phyloP scores from a whole-genome alignment of 2,888 invertebrate species.

The Tuberolachnus salignus region DNA sequence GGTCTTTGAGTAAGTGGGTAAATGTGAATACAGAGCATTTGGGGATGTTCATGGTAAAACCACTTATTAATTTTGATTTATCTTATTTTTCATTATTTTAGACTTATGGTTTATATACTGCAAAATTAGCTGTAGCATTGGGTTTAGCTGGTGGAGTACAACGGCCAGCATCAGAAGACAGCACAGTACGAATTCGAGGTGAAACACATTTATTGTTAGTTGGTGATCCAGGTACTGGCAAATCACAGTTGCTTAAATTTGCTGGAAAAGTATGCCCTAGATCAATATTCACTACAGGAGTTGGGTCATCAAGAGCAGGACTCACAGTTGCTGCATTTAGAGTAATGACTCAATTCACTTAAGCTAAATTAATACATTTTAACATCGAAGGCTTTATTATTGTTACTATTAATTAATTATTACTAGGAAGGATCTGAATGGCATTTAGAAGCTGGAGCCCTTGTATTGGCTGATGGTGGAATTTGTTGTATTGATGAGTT shows the following conservation, averaged over 20 bases:
- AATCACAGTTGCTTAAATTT: slow-evolving; percentile 81
- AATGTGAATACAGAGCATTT: no score
- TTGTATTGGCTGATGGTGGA: slow-evolving; percentile 87
- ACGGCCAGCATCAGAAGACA: slow-evolving; percentile 63
- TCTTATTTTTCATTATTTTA: no score
- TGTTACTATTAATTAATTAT: not conserved
- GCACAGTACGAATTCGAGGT: slow-evolving; percentile 71
- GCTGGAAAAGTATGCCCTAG: slow-evolving; percentile 73
- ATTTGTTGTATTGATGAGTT: slow-evolving; percentile 93
- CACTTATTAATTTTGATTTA: slow-evolving; percentile 1
- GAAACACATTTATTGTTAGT: slow-evolving; percentile 85
- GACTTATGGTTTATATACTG: slow-evolving; percentile 86
- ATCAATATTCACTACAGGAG: slow-evolving; percentile 83
- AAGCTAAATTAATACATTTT: not conserved
- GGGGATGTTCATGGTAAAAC: no score
- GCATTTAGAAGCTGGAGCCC: slow-evolving; percentile 88
- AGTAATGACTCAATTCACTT: slow-evolving; percentile 64
- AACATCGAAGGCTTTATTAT: slow-evolving; percentile 16
- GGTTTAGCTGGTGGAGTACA: slow-evolving; percentile 69
- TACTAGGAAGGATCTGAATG: slow-evolving; percentile 83
- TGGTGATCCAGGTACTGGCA: slow-evolving; percentile 89
- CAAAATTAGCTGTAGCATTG: slow-evolving; percentile 83
- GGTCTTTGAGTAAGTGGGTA: no score
- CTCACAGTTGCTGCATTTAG: slow-evolving; percentile 85
- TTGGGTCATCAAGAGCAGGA: slow-evolving; percentile 85